These are phyloP conservation scores for Uropetala carovei DNA, from an alignment of 2,888 invertebrate species.

Conservation along the genomic window DNA sequence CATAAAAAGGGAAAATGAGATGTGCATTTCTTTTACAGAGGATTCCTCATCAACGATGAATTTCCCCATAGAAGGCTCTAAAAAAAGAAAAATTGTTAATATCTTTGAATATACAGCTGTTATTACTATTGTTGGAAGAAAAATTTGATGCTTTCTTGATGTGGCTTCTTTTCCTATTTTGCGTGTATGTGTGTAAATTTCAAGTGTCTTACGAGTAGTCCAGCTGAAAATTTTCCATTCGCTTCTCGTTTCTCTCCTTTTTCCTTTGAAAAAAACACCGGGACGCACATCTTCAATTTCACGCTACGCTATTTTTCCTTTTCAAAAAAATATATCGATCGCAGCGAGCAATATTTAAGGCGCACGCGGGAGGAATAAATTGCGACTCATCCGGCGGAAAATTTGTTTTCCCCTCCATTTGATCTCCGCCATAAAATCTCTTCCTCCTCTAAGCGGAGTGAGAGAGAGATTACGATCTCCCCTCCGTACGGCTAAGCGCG, in stretches of 20 bases:
- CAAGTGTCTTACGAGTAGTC: too few species aligned
- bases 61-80: too few species aligned
- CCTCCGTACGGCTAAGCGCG: not conserved
- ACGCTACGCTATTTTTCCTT: not conserved
- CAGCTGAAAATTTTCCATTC: too few species aligned
- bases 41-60: too few species aligned
- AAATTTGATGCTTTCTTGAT: too few species aligned
- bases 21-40: too few species aligned
- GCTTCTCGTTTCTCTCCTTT: not conserved
- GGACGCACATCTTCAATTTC: not conserved
- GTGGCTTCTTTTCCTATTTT: too few species aligned
- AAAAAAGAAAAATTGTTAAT: too few species aligned
- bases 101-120: too few species aligned
- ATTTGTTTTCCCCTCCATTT: conserved; percentile 32
- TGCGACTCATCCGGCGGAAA: conserved; percentile 32
- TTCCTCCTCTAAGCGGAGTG: not conserved
- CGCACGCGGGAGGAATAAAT: conserved; percentile 27
- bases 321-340: conserved; percentile 16
- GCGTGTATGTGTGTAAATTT: too few species aligned
- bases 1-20: too few species aligned
- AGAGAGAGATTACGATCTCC: conserved; percentile 15
- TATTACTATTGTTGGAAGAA: too few species aligned
- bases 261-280: not conserved
- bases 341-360: conserved; percentile 4
- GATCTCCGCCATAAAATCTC: not conserved